phyloP scores from a whole-genome alignment of 2,888 invertebrate genomes.

The Nomada ruficornis region DNA sequence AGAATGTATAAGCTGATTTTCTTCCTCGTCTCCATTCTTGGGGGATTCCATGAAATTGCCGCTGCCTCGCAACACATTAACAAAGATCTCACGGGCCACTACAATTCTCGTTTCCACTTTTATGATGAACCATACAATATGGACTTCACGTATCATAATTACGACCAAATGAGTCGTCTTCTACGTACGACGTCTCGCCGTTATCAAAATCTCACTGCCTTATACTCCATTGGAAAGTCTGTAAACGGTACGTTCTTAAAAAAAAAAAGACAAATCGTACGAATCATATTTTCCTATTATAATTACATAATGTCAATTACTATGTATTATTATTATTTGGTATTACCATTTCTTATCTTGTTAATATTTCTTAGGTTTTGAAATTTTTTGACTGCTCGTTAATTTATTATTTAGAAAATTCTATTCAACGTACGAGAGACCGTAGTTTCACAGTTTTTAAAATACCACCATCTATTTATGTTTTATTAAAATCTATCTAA shows the following conservation, averaged over 20 bases:
- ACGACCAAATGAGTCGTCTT: slow-evolving; percentile 93
- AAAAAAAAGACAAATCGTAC: not conserved
- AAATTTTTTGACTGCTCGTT: too few species aligned
- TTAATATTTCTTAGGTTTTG: too few species aligned
- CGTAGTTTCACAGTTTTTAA: too few species aligned
- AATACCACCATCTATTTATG: too few species aligned
- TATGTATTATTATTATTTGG: not conserved
- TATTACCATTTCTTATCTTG: too few species aligned
- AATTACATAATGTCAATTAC: not conserved
- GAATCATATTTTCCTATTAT: not conserved
- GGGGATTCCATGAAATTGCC: slow-evolving; percentile 59
- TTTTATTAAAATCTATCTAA: too few species aligned
- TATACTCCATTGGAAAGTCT: slow-evolving; percentile 97
- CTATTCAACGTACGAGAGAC: too few species aligned
- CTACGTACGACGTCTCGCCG: slow-evolving; percentile 91
- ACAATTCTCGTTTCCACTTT: slow-evolving; percentile 77
- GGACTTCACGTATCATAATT: slow-evolving; percentile 95
- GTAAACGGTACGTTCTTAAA: slow-evolving; percentile 89
- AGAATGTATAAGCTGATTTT: slow-evolving; percentile 68
- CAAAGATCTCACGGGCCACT: slow-evolving; percentile 76
- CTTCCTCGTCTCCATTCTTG: slow-evolving; percentile 60
- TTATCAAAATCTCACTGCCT: slow-evolving; percentile 94
- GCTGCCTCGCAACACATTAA: slow-evolving; percentile 64
- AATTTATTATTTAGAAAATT: too few species aligned
- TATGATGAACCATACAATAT: slow-evolving; percentile 84